Evolutionary conservation across 2,113 vertebrate genomes (phyloP).

Genomic region (Progne subis): DNA sequence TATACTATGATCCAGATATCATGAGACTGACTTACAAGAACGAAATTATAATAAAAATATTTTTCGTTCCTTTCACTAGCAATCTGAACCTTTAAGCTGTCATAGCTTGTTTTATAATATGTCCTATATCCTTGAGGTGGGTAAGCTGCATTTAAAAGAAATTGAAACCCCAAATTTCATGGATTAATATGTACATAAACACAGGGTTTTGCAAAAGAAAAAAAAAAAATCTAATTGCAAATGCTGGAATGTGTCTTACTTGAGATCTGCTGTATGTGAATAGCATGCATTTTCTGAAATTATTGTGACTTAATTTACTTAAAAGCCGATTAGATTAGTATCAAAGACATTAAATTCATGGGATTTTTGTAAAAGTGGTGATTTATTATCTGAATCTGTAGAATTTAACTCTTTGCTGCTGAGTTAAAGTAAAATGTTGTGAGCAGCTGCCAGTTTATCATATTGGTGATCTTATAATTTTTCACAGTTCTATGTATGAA

Average conservation of each 20-base stretch:
- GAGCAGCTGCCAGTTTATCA: background rate
- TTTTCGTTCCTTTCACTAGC: background rate
- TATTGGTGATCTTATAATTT: background rate
- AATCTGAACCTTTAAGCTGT: background rate
- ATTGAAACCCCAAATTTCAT: background rate
- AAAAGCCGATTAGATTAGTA: background rate
- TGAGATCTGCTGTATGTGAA: background rate
- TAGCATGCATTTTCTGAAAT: background rate
- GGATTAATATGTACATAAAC: background rate
- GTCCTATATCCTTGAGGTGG: background rate
- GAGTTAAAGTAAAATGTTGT: background rate
- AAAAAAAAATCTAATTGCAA: background rate
- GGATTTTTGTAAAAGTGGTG: background rate
- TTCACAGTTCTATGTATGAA: background rate
- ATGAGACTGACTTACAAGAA: background rate
- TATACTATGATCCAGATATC: background rate
- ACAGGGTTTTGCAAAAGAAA: background rate
- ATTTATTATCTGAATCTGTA: background rate
- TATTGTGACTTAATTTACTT: background rate
- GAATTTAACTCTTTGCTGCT: background rate
- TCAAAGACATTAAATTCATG: background rate
- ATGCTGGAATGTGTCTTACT: background rate
- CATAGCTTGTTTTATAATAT: background rate
- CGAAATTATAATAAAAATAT: conserved; percentile 2
- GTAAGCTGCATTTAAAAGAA: background rate